A percentile compares a stretch with the other conserved stretches of the same genome.
Evolutionary conservation across 30 jellyfish, hydroid and myxozoan species (phyloP).

Genomic region (Rhopilema esculentum): DNA sequence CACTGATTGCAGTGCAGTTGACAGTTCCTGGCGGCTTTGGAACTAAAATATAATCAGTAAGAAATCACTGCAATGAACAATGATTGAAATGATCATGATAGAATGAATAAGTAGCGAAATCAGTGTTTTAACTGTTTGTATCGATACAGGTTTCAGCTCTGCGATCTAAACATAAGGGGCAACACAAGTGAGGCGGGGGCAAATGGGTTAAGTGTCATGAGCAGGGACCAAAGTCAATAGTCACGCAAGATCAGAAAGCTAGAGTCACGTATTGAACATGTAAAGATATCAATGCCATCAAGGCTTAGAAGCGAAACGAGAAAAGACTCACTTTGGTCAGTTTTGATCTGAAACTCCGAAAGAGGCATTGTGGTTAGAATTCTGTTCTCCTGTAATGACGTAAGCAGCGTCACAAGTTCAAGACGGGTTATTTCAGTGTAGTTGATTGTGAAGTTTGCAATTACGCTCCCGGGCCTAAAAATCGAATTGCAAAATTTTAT

Average conservation of each 20-base stretch:
- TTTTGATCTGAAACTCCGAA: background rate
- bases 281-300: no score
- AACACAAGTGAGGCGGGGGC: no score
- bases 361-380: constrained; percentile 47
- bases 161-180: no score
- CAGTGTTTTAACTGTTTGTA: no score
- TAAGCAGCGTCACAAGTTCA: constrained; percentile 35
- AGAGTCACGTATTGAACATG: no score
- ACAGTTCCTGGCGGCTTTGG: constrained; percentile 50
- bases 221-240: no score
- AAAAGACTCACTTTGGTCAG: constrained; percentile 55
- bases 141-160: no score
- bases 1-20: constrained; percentile 32
- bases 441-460: constrained; percentile 55
- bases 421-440: constrained; percentile 51
- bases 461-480: constrained; percentile 59
- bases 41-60: constrained; percentile 6
- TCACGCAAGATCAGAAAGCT: no score
- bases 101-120: background rate
- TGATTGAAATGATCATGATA: background rate
- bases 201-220: no score
- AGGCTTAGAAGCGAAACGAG: no score
- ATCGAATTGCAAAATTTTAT: no score
- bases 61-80: background rate
- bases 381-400: constrained; percentile 50